These are phyloP conservation scores for Zaprionus capensis DNA, from an alignment of 1,140 invertebrate genomes.

Conservation along the genomic window DNA sequence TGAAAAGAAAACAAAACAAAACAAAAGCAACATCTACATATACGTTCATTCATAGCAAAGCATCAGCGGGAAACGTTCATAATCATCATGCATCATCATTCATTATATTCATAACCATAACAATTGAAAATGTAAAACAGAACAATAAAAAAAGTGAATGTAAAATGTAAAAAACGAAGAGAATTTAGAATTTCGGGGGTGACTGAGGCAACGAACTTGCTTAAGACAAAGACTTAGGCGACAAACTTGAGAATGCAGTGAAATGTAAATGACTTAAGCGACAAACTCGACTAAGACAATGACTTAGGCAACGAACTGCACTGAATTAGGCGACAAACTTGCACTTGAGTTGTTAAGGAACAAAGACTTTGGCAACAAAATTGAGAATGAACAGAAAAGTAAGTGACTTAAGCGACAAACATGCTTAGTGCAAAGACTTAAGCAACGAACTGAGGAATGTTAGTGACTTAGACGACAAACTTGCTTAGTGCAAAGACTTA, in stretches of 20 bases:
- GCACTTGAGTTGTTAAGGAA: background rate
- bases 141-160: slow-evolving; percentile 81
- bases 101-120: slow-evolving; percentile 81
- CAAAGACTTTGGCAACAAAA: slow-evolving; percentile 46
- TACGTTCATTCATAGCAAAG: slow-evolving; percentile 48
- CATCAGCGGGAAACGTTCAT: slow-evolving; percentile 66
- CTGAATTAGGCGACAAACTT: slow-evolving; percentile 1
- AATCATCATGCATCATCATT: slow-evolving; percentile 75
- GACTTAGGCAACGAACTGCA: slow-evolving; percentile 3
- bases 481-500: slow-evolving; percentile 32
- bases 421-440: slow-evolving; percentile 33
- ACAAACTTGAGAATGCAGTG: background rate
- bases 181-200: background rate
- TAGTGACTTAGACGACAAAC: background rate
- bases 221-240: slow-evolving; percentile 6
- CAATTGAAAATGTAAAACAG: slow-evolving; percentile 80
- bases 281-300: slow-evolving; percentile 42
- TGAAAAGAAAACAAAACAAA: slow-evolving; percentile 16
- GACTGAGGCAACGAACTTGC: slow-evolving; percentile 63
- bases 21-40: slow-evolving; percentile 37
- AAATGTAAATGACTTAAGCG: slow-evolving; percentile 51
- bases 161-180: slow-evolving; percentile 66
- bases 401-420: background rate
- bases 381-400: background rate
- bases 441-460: slow-evolving; percentile 32